Evolutionary conservation across 2,888 invertebrate species (phyloP), one percentile per base, ranked within the genome.

Genomic region (Drosophila birchii): DNA sequence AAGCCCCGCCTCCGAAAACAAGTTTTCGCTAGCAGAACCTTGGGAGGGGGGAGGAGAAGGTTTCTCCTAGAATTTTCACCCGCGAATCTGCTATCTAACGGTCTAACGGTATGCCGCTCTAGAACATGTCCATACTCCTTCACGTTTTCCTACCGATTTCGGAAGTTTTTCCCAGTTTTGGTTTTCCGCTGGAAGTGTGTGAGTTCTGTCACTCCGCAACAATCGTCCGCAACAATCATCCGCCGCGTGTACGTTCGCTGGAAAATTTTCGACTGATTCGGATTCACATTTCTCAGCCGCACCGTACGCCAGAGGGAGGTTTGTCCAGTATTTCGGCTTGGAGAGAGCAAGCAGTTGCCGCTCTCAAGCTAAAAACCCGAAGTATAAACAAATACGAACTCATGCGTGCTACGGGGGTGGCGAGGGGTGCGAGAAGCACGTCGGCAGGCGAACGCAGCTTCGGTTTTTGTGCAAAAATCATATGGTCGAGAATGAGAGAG

Each of bases 1-100:
- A 39, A 45, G 39, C 47, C 56, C 71, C 45, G 70, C 64, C 64
- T 67, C 49, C 61, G 23, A 43, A 69, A 75, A 73, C 67, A 47
- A 75, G 75, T 64, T 72, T 56, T 57, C 67, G 29, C 29, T 47
- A 47, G 47, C 12, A 41, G 38, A 55, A 38, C 38, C 36, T 57
- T 11, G 41, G 45, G 67, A 8, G 36, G 18, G 45, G 18, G 41
- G 34, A 14, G 53, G 32, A 54, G 34, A 26, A 26, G 3, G 4
- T 4, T 1, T 26, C 26, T 26, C 26, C 26, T 4, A 47, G 39
- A 71, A 59, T 70, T 70, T 72, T 43, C 70, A 73, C 70, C 60
- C 70, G 60, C 70, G 74, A 61, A 43, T 59, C 56, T 61, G n/a
- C 23, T 20, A 26, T 26, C 26, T 26, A 26, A 49, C 70, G 58